A percentile compares a stretch with the other conserved stretches of the same genome.
These are phyloP conservation scores for Drosophila guanche DNA, from an alignment of 1,140 invertebrate species.

Conservation along the genomic window DNA sequence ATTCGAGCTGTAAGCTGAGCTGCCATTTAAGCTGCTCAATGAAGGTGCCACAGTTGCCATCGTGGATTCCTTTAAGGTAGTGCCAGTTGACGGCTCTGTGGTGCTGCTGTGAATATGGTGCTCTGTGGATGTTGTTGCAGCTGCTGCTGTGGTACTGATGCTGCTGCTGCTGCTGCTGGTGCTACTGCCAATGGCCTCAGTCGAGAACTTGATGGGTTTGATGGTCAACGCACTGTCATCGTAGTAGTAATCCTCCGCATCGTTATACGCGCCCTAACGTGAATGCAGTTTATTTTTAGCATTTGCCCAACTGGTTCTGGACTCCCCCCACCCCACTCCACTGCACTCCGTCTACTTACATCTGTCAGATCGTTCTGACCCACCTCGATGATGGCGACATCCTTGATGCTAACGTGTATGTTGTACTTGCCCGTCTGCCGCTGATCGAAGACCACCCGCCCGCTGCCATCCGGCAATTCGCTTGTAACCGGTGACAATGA, in stretches of 20 bases:
- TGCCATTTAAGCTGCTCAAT: constrained; percentile 1
- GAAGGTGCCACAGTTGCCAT: too few species aligned
- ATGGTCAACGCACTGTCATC: constrained; percentile 79
- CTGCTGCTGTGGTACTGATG: constrained; percentile 11
- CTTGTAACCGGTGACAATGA: constrained; percentile 2
- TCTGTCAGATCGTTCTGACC: constrained; percentile 85
- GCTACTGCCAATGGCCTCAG: constrained; percentile 19
- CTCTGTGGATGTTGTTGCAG: constrained; percentile 9
- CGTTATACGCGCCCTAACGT: constrained; percentile 71
- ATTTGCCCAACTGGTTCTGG: constrained; percentile 52
- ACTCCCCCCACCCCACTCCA: constrained; percentile 70
- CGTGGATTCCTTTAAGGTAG: too few species aligned
- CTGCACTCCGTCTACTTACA: constrained; percentile 76
- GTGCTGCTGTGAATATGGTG: constrained; percentile 2
- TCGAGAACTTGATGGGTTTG: constrained; percentile 70
- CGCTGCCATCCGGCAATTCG: constrained; percentile 14
- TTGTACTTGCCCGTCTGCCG: constrained; percentile 90
- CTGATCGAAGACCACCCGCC: constrained; percentile 86
- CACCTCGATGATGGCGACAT: constrained; percentile 89
- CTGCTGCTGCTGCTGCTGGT: constrained; percentile 24
- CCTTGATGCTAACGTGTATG: constrained; percentile 90
- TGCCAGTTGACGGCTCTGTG: not conserved
- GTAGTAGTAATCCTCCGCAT: constrained; percentile 78
- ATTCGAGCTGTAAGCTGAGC: constrained; percentile 45
- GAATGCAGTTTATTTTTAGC: constrained; percentile 64